A percentile compares a stretch with the other conserved stretches of the same genome.
phyloP scores from a whole-genome alignment of 2,113 vertebrate genomes.

The Sigmodon hispidus region DNA sequence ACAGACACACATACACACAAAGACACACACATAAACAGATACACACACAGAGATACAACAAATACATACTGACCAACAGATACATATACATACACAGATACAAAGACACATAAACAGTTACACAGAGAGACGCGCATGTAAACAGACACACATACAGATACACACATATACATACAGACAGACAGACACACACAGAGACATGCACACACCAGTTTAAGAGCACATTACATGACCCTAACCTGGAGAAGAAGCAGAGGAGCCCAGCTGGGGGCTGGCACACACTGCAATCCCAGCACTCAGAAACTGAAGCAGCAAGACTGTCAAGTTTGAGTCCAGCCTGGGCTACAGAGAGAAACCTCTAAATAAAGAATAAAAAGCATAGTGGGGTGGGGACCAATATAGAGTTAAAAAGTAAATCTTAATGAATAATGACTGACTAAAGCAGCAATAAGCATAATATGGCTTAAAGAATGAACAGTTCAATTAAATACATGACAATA shows the following conservation, averaged over 20 bases:
- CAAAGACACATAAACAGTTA: too few relatives aligned
- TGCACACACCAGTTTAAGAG: neutral
- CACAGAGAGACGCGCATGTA: neutral
- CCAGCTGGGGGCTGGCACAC: neutral
- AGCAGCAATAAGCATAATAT: neutral
- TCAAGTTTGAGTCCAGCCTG: neutral
- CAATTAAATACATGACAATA: neutral
- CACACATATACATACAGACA: accelerated
- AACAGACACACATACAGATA: neutral
- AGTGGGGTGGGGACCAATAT: neutral
- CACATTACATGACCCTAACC: neutral
- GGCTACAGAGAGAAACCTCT: neutral
- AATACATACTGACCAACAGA: neutral
- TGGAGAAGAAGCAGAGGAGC: neutral
- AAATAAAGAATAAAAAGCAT: neutral
- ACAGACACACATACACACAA: neutral
- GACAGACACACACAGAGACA: neutral
- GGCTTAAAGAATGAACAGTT: neutral
- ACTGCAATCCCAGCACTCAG: neutral
- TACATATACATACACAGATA: neutral
- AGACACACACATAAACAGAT: neutral
- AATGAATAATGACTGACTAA: neutral
- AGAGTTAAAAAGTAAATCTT: neutral
- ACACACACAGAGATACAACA: too few relatives aligned
- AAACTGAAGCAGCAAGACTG: neutral